These are phyloP conservation scores for Melanaphis sacchari DNA, from an alignment of 1,140 invertebrate species.

Conservation along the genomic window DNA sequence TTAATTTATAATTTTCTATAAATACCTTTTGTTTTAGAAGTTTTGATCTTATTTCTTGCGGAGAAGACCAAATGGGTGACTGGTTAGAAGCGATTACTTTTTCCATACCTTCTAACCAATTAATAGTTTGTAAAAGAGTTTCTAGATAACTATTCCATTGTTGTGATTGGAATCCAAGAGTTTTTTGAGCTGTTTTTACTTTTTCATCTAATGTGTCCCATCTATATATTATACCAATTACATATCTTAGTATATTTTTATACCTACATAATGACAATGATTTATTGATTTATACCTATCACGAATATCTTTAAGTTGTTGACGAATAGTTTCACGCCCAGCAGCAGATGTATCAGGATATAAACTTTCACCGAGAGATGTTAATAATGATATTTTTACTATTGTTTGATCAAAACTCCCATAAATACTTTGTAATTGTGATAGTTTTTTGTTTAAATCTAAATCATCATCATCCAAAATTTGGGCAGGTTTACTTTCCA, in stretches of 20 bases:
- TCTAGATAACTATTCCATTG: slow-evolving; percentile 88
- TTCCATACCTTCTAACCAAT: slow-evolving; percentile 89
- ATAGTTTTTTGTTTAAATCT: slow-evolving; percentile 68
- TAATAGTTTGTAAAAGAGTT: slow-evolving; percentile 78
- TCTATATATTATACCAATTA: slow-evolving; percentile 63
- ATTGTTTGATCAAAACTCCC: slow-evolving; percentile 84
- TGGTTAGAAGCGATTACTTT: slow-evolving; percentile 78
- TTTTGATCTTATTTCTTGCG: slow-evolving; percentile 87
- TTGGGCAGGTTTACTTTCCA: slow-evolving; percentile 76
- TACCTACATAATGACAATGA: background rate
- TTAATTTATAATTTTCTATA: background rate
- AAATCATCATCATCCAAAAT: slow-evolving; percentile 64
- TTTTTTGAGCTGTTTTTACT: slow-evolving; percentile 81
- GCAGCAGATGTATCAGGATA: slow-evolving; percentile 88
- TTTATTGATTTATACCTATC: slow-evolving; percentile 65
- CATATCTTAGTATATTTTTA: background rate
- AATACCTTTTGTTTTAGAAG: slow-evolving; percentile 82
- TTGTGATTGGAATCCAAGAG: slow-evolving; percentile 82
- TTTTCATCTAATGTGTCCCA: slow-evolving; percentile 86
- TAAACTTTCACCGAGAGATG: slow-evolving; percentile 82
- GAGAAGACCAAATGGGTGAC: slow-evolving; percentile 72
- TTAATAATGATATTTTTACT: slow-evolving; percentile 76
- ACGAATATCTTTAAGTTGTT: slow-evolving; percentile 77
- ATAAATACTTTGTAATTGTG: slow-evolving; percentile 77
- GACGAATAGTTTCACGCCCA: slow-evolving; percentile 86